These are phyloP conservation scores for Maniola jurtina DNA, from an alignment of 1,140 invertebrate species.

Conservation along the genomic window DNA sequence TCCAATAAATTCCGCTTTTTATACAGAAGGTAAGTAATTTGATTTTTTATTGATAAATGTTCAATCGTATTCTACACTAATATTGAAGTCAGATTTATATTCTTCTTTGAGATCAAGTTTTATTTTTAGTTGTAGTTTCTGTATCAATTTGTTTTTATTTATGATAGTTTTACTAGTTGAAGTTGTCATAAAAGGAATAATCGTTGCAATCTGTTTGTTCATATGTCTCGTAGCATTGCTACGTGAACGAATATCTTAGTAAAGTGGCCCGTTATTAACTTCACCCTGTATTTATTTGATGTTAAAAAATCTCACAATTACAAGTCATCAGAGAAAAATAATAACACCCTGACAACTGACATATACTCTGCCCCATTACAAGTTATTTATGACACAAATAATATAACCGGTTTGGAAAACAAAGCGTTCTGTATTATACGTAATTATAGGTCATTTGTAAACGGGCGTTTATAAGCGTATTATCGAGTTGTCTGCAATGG, in stretches of 20 bases:
- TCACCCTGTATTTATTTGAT: conserved; percentile 11
- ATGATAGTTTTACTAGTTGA: not conserved
- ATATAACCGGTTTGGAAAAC: not conserved
- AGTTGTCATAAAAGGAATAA: not conserved
- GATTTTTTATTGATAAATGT: no score
- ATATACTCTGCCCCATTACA: not conserved
- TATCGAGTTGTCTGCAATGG: not conserved
- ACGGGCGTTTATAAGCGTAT: not conserved
- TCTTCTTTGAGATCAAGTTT: no score
- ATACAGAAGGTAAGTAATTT: no score
- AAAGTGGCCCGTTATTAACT: not conserved
- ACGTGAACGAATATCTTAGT: not conserved
- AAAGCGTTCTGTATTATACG: not conserved
- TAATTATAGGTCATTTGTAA: conserved; percentile 1
- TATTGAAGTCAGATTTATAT: no score
- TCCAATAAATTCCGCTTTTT: no score
- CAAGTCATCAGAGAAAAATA: conserved; percentile 23
- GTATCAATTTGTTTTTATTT: no score
- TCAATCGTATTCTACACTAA: no score
- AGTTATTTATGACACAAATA: not conserved
- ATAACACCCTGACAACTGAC: conserved; percentile 5
- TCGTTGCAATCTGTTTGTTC: conserved; percentile 1
- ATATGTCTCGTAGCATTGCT: conserved; percentile 2
- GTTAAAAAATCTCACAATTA: conserved; percentile 13
- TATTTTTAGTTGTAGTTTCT: no score